phyloP scores from a whole-genome alignment of 1,140 invertebrate species.

The Penaeus chinensis region DNA sequence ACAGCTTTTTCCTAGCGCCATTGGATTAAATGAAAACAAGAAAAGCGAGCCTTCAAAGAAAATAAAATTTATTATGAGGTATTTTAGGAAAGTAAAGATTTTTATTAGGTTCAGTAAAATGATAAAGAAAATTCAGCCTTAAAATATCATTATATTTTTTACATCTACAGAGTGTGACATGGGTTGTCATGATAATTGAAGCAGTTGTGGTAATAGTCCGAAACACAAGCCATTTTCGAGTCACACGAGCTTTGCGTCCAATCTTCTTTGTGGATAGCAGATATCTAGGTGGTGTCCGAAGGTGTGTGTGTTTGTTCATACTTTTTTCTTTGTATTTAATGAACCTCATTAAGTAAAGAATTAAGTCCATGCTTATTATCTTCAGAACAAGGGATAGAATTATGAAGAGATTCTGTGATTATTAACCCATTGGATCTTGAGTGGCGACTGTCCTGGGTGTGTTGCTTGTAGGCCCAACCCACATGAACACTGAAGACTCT shows the following conservation, averaged over 20 bases:
- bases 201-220: slow-evolving; percentile 83
- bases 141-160: neutral
- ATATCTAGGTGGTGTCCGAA: slow-evolving; percentile 78
- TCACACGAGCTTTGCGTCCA: slow-evolving; percentile 87
- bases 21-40: too few species aligned
- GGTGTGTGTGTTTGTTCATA: slow-evolving; percentile 66
- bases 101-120: too few species aligned
- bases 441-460: neutral
- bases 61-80: too few species aligned
- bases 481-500: neutral
- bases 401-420: too few species aligned
- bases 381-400: too few species aligned
- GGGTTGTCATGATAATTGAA: slow-evolving; percentile 87
- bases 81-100: too few species aligned
- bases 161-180: slow-evolving; percentile 72
- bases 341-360: neutral
- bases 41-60: too few species aligned
- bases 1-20: too few species aligned
- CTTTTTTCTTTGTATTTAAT: neutral
- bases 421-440: too few species aligned
- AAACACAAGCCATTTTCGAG: slow-evolving; percentile 87
- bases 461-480: neutral
- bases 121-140: too few species aligned
- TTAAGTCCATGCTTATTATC: too few species aligned
- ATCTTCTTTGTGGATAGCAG: slow-evolving; percentile 90